Conservation (phyloP, 2,113 vertebrate species). For the Boulengeromyrus knoepffleri region DNA sequence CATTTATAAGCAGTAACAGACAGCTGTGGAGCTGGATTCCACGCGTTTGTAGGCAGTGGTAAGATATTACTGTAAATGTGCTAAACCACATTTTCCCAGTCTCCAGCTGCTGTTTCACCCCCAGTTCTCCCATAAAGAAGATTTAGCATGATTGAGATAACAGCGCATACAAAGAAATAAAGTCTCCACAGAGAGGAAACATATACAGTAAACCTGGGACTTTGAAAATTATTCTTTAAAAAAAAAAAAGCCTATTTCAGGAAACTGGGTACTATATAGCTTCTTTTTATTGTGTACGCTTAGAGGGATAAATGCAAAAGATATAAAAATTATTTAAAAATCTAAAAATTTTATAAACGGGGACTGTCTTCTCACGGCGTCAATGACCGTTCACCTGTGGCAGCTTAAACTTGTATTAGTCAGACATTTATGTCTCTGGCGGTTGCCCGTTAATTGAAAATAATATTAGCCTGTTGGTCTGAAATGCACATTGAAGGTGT, state of each 20-base stretch:
- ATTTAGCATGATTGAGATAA: neutral
- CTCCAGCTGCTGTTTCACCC: neutral
- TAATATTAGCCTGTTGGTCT: neutral
- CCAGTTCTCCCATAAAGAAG: neutral
- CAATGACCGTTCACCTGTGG: neutral
- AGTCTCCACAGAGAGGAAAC: neutral
- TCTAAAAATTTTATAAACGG: neutral
- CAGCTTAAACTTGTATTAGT: neutral
- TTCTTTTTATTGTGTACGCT: neutral
- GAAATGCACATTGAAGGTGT: neutral
- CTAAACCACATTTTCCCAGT: neutral
- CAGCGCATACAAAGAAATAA: neutral
- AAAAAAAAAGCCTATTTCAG: neutral
- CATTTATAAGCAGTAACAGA: neutral
- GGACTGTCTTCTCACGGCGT: neutral
- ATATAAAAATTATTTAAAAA: neutral
- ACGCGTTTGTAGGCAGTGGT: neutral
- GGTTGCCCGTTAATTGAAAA: slow-evolving; percentile 11
- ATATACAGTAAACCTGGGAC: neutral
- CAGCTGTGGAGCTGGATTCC: neutral
- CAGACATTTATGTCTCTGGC: neutral
- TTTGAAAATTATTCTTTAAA: neutral
- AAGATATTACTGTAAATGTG: neutral
- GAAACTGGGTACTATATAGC: neutral
- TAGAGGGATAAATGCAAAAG: neutral